Evolutionary conservation across 64 coral and sea anemone species (phyloP).

Genomic region (Stichodactyla mertensii): DNA sequence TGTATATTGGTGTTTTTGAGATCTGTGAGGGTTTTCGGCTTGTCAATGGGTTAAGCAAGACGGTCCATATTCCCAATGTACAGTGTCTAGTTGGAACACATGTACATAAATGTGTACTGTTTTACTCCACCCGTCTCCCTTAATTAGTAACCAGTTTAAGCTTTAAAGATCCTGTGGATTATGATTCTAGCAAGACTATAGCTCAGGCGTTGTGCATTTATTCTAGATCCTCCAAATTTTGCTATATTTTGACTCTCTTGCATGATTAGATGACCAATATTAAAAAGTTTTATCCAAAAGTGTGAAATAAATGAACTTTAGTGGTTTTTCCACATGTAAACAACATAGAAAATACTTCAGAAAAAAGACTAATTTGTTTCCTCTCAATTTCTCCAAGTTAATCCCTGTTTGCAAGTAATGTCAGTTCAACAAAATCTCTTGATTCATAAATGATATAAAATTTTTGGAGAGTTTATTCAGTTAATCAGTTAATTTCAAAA

Average conservation of each 20-base stretch:
- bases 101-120: no score
- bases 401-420: neutral
- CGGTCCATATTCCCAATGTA: neutral
- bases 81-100: no score
- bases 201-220: no score
- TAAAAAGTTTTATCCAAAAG: neutral
- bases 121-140: no score
- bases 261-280: neutral
- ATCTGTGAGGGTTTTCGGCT: neutral
- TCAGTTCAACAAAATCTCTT: neutral
- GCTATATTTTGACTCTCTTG: neutral
- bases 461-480: no score
- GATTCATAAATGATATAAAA: neutral
- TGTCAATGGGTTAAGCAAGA: neutral
- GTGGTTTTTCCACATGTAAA: neutral
- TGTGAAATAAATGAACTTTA: neutral
- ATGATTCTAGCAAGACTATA: no score
- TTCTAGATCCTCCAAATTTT: neutral
- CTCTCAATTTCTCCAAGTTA: neutral
- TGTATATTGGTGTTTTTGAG: neutral
- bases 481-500: no score
- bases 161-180: no score
- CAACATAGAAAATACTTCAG: neutral
- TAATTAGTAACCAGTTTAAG: no score
- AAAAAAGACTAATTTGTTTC: neutral